Conservation (phyloP, 2,797 vertebrate species). For the Phataginus tricuspis region DNA sequence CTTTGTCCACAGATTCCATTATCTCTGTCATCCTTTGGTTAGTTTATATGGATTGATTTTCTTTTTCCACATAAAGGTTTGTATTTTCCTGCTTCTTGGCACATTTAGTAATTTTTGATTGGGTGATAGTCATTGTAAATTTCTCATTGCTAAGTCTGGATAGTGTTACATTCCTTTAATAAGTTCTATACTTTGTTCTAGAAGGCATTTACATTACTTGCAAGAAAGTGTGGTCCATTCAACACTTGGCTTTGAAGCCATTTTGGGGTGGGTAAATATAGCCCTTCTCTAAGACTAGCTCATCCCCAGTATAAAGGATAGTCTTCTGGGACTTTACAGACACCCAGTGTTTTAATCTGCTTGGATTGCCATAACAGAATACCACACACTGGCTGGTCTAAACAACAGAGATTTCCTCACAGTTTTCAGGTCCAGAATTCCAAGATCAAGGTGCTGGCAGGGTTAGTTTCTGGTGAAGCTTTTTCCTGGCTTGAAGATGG, state of each 20-base stretch:
- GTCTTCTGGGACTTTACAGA: neutral
- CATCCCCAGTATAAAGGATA: neutral
- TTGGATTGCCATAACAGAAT: neutral
- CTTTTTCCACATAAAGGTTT: neutral
- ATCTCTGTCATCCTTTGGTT: neutral
- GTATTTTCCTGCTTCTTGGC: neutral
- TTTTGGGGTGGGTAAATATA: neutral
- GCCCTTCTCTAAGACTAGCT: neutral
- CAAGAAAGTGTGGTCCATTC: neutral
- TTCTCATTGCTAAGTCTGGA: constrained; percentile 2
- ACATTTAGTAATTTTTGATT: neutral
- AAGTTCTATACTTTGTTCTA: constrained; percentile 1
- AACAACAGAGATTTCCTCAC: neutral
- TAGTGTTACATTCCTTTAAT: constrained; percentile 24
- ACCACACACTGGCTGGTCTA: neutral
- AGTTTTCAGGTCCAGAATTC: neutral
- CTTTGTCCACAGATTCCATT: neutral
- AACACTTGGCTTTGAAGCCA: neutral
- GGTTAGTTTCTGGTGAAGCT: neutral
- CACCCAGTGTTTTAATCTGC: neutral
- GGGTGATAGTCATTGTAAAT: neutral
- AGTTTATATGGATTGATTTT: neutral
- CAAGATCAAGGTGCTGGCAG: neutral
- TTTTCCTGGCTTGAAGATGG: neutral
- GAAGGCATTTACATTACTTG: neutral